These are phyloP conservation scores for Catostylus mosaicus DNA, from an alignment of 30 jellyfish, hydroid and myxozoan species.

Conservation along the genomic window DNA sequence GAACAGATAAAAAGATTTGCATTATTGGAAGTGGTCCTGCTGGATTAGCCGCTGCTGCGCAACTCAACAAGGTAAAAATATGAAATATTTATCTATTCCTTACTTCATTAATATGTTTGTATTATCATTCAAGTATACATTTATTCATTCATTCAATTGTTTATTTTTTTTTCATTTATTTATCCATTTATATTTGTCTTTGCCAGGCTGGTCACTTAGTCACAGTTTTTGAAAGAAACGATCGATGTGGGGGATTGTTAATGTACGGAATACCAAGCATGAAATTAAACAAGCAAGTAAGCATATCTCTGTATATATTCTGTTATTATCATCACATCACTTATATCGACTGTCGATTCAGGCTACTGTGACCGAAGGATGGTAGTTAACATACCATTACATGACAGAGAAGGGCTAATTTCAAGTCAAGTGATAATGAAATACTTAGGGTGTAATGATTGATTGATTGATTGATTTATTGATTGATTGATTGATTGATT, in stretches of 20 bases:
- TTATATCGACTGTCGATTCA: no score
- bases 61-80: conserved; percentile 68
- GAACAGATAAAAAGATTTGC: conserved; percentile 73
- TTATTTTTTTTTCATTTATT: no score
- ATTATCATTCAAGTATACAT: not conserved
- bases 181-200: not conserved
- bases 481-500: no score
- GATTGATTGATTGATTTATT: no score
- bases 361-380: no score
- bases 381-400: no score
- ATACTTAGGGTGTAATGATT: no score
- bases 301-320: no score
- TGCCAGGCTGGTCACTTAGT: conserved; percentile 87
- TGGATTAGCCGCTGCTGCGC: conserved; percentile 91
- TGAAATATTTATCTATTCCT: not conserved
- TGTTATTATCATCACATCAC: no score
- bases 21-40: conserved; percentile 90
- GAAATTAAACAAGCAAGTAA: conserved; percentile 72
- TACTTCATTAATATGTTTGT: not conserved
- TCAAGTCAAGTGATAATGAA: no score
- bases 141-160: not conserved
- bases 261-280: conserved; percentile 87
- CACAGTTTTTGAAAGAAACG: conserved; percentile 80
- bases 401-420: no score
- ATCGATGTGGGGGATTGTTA: conserved; percentile 85